phyloP scores from a whole-genome alignment of 2,888 invertebrate species.

The Leptogaster cylindrica region DNA sequence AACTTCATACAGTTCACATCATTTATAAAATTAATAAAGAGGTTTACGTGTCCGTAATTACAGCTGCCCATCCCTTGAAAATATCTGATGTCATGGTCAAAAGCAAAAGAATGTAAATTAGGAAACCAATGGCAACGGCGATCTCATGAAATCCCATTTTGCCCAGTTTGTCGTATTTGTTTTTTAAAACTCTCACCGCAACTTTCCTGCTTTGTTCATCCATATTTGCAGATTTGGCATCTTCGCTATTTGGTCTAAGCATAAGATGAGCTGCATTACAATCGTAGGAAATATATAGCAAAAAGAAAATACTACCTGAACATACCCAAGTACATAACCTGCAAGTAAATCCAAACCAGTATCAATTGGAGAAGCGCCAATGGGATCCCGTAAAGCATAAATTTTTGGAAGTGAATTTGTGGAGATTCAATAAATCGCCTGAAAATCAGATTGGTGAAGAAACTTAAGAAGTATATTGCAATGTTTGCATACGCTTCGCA shows the following conservation, averaged over 20 bases:
- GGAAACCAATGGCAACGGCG: constrained; percentile 72
- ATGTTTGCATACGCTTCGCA: constrained; percentile 71
- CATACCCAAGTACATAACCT: constrained; percentile 54
- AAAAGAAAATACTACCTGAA: constrained; percentile 52
- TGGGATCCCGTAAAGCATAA: constrained; percentile 52
- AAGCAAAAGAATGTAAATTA: constrained; percentile 78
- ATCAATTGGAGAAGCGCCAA: constrained; percentile 48
- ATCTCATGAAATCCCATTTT: constrained; percentile 77
- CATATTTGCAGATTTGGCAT: constrained; percentile 64
- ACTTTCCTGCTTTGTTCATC: constrained; percentile 67
- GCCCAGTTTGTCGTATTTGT: constrained; percentile 76
- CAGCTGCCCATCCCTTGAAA: constrained; percentile 83
- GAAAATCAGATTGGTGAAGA: too few relatives aligned
- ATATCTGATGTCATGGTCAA: constrained; percentile 86
- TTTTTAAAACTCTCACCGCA: constrained; percentile 70
- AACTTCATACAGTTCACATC: too few relatives aligned
- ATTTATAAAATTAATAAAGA: neutral
- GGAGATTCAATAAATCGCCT: constrained; percentile 56
- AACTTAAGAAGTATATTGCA: too few relatives aligned
- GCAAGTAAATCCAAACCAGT: constrained; percentile 50
- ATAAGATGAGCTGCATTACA: too few relatives aligned
- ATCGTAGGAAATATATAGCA: too few relatives aligned
- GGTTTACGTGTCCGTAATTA: constrained; percentile 62
- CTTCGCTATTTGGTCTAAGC: constrained; percentile 67
- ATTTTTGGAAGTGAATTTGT: constrained; percentile 51